These are phyloP conservation scores for Desmodus rotundus DNA, from an alignment of 2,113 vertebrate genomes.

Conservation along the genomic window DNA sequence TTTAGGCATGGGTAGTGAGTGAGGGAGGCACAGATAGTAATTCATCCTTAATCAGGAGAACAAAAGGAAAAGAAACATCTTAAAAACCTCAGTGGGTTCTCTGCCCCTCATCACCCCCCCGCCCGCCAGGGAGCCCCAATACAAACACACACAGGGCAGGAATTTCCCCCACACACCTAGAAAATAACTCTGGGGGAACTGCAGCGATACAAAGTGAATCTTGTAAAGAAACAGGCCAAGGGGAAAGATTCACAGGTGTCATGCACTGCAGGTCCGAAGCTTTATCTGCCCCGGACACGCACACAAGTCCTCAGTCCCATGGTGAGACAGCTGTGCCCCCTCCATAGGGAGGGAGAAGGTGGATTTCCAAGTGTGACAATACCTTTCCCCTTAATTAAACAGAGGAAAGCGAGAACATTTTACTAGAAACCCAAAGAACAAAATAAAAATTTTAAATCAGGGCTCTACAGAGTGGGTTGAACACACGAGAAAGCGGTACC, in stretches of 20 bases:
- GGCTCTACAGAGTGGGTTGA: background rate
- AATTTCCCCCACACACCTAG: background rate
- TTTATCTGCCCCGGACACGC: background rate
- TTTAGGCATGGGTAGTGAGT: background rate
- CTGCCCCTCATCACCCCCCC: too few species aligned
- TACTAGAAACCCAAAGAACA: conserved; percentile 1
- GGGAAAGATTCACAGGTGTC: background rate
- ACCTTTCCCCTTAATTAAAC: background rate
- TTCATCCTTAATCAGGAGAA: background rate
- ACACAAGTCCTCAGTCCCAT: background rate
- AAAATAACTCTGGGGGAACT: background rate
- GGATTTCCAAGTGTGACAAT: background rate
- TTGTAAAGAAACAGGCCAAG: background rate
- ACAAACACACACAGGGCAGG: background rate
- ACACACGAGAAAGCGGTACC: background rate
- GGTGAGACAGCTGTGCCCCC: too few species aligned
- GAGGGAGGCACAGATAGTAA: background rate
- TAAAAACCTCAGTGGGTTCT: background rate
- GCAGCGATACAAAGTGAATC: background rate
- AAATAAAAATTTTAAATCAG: background rate
- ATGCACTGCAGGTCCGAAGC: background rate
- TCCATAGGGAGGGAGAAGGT: background rate
- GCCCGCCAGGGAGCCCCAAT: background rate
- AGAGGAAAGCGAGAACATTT: background rate
- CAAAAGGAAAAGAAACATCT: background rate